Conservation (phyloP, 1,140 invertebrate genomes). For the Andrena cerasifolii region DNA sequence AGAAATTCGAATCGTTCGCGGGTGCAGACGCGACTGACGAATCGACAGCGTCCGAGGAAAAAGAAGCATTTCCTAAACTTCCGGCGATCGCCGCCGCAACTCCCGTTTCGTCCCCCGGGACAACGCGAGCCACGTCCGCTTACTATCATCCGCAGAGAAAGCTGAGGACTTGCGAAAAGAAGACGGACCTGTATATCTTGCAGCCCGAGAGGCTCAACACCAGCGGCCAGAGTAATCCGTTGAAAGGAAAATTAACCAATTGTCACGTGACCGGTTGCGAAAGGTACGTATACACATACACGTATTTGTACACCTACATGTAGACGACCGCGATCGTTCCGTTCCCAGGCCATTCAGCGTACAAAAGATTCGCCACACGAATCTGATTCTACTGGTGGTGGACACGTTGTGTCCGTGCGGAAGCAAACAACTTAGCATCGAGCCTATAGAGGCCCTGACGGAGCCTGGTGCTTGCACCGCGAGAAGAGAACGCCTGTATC, state of each 20-base stretch:
- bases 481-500: slow-evolving; percentile 84
- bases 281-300: slow-evolving; percentile 83
- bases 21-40: slow-evolving; percentile 71
- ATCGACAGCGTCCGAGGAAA: slow-evolving; percentile 45
- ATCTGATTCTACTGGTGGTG: slow-evolving; percentile 93
- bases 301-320: too few species aligned
- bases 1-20: slow-evolving; percentile 24
- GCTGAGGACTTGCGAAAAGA: slow-evolving; percentile 91
- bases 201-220: slow-evolving; percentile 91
- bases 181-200: slow-evolving; percentile 92
- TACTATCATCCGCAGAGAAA: slow-evolving; percentile 73
- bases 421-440: slow-evolving; percentile 91
- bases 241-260: slow-evolving; percentile 95
- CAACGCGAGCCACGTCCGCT: slow-evolving; percentile 74
- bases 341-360: slow-evolving; percentile 92
- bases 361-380: slow-evolving; percentile 95
- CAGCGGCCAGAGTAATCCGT: slow-evolving; percentile 88
- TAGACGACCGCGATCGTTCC: slow-evolving; percentile 1
- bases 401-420: slow-evolving; percentile 95
- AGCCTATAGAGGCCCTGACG: slow-evolving; percentile 86
- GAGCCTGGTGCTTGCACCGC: slow-evolving; percentile 81
- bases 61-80: slow-evolving; percentile 63
- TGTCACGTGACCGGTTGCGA: slow-evolving; percentile 95
- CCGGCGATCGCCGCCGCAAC: slow-evolving; percentile 72
- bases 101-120: slow-evolving; percentile 76